Conservation (phyloP, 2,888 invertebrate species). For the Lasioglossum morio region DNA sequence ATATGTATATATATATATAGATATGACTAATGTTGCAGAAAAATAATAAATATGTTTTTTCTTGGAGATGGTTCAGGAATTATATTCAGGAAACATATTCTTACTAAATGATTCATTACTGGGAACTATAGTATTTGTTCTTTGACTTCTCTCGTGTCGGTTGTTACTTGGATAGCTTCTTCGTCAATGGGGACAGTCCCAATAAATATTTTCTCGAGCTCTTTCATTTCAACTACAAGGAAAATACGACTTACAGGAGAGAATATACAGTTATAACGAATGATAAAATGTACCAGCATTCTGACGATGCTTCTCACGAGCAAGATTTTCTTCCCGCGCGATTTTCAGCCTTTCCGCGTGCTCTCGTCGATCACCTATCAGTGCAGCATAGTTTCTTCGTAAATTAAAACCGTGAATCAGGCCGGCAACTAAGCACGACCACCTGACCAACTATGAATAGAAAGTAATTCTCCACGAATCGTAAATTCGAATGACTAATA, state of each 20-base stretch:
- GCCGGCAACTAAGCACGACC: conserved; percentile 33
- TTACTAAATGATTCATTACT: neutral
- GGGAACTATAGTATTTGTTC: neutral
- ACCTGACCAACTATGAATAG: conserved; percentile 27
- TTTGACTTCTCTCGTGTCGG: neutral
- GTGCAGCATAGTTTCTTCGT: conserved; percentile 11
- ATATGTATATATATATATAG: conserved; percentile 18
- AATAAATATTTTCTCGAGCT: conserved; percentile 35
- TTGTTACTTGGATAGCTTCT: neutral
- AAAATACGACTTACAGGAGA: neutral
- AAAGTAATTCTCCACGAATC: neutral
- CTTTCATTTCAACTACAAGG: conserved; percentile 29
- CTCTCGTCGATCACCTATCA: conserved; percentile 17
- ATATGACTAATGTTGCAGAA: conserved; percentile 47
- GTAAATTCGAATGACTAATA: neutral
- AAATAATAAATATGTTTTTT: conserved; percentile 52
- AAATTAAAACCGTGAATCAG: conserved; percentile 41
- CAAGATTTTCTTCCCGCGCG: conserved; percentile 20
- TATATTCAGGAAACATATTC: neutral
- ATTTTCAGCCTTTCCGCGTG: conserved; percentile 22
- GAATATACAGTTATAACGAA: neutral
- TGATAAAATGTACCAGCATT: conserved; percentile 32
- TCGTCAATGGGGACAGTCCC: conserved; percentile 3
- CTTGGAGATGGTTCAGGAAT: neutral
- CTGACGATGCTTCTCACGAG: conserved; percentile 19